Evolutionary conservation across 1,140 invertebrate species (phyloP).

Genomic region (Drosophila pseudoananassae): DNA sequence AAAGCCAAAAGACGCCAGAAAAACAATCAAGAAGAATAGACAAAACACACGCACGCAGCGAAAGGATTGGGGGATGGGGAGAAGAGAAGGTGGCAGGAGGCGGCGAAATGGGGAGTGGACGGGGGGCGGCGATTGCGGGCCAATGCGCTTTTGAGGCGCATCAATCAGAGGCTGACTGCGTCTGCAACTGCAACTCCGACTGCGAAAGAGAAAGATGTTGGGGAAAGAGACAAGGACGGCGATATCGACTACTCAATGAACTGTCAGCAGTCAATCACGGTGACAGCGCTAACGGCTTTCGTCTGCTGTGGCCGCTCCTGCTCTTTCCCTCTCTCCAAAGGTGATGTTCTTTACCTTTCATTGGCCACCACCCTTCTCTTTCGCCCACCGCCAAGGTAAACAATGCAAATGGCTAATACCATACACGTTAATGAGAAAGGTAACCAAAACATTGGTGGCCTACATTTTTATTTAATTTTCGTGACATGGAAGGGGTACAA

Average conservation of each 20-base stretch:
- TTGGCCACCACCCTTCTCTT: not conserved
- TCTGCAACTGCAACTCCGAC: conserved; percentile 11
- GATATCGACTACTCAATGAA: conserved; percentile 42
- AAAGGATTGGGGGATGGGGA: not conserved
- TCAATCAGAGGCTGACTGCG: conserved; percentile 54
- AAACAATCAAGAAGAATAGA: conserved; percentile 48
- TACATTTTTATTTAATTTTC: conserved; percentile 8
- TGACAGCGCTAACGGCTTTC: conserved; percentile 54
- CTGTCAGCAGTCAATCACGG: conserved; percentile 51
- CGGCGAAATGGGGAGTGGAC: conserved; percentile 2
- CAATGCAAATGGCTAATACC: conserved; percentile 24
- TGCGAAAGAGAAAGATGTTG: not conserved
- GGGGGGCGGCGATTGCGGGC: conserved; percentile 11
- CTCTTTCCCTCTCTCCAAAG: not conserved
- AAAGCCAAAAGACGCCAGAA: conserved; percentile 28
- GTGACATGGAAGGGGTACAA: not conserved
- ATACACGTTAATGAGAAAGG: conserved; percentile 1
- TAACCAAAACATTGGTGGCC: conserved; percentile 1
- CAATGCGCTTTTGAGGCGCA: conserved; percentile 49
- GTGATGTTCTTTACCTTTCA: not conserved
- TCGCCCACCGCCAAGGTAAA: conserved; percentile 16
- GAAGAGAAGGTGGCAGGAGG: conserved; percentile 2
- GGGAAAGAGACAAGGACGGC: conserved; percentile 6
- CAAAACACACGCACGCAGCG: conserved; percentile 42
- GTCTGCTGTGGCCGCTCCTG: conserved; percentile 23